phyloP scores from a whole-genome alignment of 2,797 vertebrate species.

The Manis pentadactyla region DNA sequence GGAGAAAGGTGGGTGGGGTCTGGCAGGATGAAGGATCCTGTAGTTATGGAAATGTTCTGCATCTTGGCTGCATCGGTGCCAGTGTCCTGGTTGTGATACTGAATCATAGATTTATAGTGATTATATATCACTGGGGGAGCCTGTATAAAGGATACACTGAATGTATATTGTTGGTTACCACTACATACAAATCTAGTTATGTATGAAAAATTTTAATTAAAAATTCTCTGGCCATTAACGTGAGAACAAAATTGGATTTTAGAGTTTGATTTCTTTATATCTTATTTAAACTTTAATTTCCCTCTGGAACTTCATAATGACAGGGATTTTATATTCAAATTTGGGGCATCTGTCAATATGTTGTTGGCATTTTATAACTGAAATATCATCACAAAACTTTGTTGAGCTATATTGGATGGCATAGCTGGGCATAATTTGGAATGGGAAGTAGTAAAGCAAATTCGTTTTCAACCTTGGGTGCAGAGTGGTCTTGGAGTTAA shows the following conservation, averaged over 20 bases:
- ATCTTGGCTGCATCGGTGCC: neutral
- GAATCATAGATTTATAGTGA: neutral
- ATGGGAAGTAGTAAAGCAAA: neutral
- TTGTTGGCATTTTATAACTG: neutral
- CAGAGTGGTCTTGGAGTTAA: neutral
- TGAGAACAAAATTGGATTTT: slow-evolving; percentile 25
- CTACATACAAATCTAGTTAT: neutral
- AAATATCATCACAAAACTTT: neutral
- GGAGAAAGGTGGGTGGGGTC: neutral
- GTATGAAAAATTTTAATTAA: neutral
- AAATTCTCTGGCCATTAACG: neutral
- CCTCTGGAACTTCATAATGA: neutral
- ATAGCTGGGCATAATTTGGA: neutral
- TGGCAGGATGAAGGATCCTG: neutral
- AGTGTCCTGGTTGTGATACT: neutral
- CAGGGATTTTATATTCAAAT: neutral
- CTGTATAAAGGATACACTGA: neutral
- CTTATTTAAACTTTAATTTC: slow-evolving; percentile 49
- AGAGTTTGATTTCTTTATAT: neutral
- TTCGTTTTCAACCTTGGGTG: neutral
- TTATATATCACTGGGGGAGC: neutral
- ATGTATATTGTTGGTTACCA: neutral
- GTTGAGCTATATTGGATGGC: neutral
- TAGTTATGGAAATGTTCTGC: neutral
- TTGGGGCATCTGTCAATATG: neutral